Conservation (phyloP, 1,140 invertebrate species). For the Nylanderia fulva region DNA sequence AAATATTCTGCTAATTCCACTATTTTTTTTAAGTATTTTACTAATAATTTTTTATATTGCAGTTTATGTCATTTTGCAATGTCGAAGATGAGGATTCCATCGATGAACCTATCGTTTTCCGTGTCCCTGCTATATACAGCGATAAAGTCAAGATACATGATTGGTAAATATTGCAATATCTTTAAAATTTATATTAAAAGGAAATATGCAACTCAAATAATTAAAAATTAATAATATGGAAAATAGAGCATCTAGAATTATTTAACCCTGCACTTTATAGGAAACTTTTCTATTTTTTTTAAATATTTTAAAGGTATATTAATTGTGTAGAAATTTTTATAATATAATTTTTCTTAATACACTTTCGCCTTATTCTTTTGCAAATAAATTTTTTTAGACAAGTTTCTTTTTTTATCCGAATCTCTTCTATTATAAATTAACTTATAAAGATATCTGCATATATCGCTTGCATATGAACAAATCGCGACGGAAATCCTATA, state of each 20-base stretch:
- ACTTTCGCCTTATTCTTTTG: neutral
- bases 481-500: neutral
- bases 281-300: too few species aligned
- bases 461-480: neutral
- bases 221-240: neutral
- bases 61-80: conserved; percentile 57
- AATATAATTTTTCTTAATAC: neutral
- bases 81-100: conserved; percentile 52
- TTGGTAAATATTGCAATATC: conserved; percentile 63
- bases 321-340: too few species aligned
- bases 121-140: conserved; percentile 58
- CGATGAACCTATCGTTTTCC: conserved; percentile 54
- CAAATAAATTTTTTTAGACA: neutral
- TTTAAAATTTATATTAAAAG: neutral
- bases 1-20: neutral
- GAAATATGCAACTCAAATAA: neutral
- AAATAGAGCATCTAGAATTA: too few species aligned
- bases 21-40: neutral
- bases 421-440: neutral
- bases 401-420: neutral
- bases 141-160: conserved; percentile 76
- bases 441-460: neutral
- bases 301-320: too few species aligned
- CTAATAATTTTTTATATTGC: conserved; percentile 32
- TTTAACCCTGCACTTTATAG: too few species aligned